Evolutionary conservation across 2,113 vertebrate species (phyloP).

Genomic region (Anseranas semipalmata): DNA sequence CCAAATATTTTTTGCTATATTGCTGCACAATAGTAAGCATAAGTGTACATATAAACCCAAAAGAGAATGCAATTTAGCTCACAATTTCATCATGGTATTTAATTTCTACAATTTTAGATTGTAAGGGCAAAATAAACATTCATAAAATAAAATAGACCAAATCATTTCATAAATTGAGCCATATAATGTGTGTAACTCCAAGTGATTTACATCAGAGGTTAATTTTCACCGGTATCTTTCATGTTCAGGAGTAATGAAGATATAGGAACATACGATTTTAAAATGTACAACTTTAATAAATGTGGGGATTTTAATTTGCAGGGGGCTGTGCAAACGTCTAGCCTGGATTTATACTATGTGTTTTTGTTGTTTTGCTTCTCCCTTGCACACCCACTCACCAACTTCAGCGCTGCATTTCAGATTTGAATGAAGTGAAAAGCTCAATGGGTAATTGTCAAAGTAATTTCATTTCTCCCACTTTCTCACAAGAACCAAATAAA

Average conservation of each 20-base stretch:
- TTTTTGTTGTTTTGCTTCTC: slow-evolving; percentile 44
- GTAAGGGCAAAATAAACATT: slow-evolving; percentile 26
- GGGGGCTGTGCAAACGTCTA: background rate
- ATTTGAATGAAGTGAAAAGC: slow-evolving; percentile 66
- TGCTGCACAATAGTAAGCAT: background rate
- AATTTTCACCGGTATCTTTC: background rate
- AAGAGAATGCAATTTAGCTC: slow-evolving; percentile 11
- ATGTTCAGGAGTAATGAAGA: background rate
- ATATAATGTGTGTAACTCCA: background rate
- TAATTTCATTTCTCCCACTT: slow-evolving; percentile 32
- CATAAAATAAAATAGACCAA: background rate
- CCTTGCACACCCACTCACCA: slow-evolving; percentile 65
- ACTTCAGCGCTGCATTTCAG: background rate
- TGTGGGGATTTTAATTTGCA: background rate
- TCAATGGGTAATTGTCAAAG: slow-evolving; percentile 68
- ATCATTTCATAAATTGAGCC: background rate
- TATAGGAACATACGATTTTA: background rate
- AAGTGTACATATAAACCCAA: slow-evolving; percentile 3
- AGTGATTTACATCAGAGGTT: background rate
- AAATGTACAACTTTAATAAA: background rate
- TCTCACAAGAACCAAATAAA: slow-evolving; percentile 39
- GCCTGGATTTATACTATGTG: slow-evolving; percentile 35
- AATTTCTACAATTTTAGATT: slow-evolving; percentile 16
- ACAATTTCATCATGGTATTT: slow-evolving; percentile 24
- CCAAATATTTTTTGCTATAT: background rate